Evolutionary conservation across 2,113 vertebrate species (phyloP).

Genomic region (Chaetodon auriga): DNA sequence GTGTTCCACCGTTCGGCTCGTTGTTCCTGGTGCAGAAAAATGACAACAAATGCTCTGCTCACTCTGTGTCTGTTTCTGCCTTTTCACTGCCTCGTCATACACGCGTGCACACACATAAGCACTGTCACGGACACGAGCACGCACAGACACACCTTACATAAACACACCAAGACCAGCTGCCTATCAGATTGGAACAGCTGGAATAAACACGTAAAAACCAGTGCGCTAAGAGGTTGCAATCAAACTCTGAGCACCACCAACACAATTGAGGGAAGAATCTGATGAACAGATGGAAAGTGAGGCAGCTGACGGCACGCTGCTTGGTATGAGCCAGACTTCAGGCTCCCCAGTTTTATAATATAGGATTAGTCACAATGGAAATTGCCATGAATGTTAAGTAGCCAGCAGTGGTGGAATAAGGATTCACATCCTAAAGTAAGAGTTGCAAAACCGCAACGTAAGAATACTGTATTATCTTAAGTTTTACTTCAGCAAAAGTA

Average conservation of each 20-base stretch:
- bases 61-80: conserved; percentile 3
- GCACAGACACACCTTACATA: conserved; percentile 36
- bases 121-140: background rate
- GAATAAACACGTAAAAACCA: conserved; percentile 56
- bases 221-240: conserved; percentile 64
- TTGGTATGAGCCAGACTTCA: conserved; percentile 39
- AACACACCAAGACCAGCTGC: conserved; percentile 53
- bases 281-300: conserved; percentile 71
- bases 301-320: conserved; percentile 36
- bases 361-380: conserved; percentile 62
- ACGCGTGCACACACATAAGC: conserved; percentile 12
- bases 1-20: conserved; percentile 46
- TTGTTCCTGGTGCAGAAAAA: conserved; percentile 39
- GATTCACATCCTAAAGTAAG: conserved; percentile 30
- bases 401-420: conserved; percentile 14
- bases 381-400: conserved; percentile 67
- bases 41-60: conserved; percentile 39
- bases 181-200: conserved; percentile 69
- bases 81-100: conserved; percentile 14
- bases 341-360: conserved; percentile 54
- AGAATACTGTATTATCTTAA: conserved; percentile 1
- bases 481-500: background rate
- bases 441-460: conserved; percentile 18
- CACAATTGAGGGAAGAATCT: conserved; percentile 43
- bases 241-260: conserved; percentile 63